Evolutionary conservation across 1,140 invertebrate genomes (phyloP).

Genomic region (Drosophila pruinosa): DNA sequence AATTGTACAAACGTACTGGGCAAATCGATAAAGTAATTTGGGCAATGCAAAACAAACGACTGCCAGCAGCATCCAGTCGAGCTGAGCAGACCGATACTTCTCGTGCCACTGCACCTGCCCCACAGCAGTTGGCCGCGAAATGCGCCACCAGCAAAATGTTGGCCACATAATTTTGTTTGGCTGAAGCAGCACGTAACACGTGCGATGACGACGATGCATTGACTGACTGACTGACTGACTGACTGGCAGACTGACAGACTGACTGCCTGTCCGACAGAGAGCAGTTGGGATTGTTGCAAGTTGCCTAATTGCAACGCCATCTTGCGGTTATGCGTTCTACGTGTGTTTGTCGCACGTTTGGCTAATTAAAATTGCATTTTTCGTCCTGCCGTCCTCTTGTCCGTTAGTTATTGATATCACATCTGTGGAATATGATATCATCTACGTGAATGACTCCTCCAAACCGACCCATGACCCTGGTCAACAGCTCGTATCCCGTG

Average conservation of each 20-base stretch:
- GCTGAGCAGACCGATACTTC: neutral
- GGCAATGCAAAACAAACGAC: conserved; percentile 63
- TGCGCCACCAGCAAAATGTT: conserved; percentile 49
- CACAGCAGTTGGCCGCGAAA: conserved; percentile 27
- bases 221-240: conserved; percentile 40
- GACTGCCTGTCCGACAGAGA: neutral
- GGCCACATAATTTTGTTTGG: conserved; percentile 80
- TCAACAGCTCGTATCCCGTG: neutral
- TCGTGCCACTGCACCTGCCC: neutral
- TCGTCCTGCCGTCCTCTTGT: conserved; percentile 8
- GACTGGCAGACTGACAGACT: conserved; percentile 34
- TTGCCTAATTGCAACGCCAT: conserved; percentile 75
- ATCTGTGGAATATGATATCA: conserved; percentile 31
- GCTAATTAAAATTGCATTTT: conserved; percentile 81
- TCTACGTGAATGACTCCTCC: neutral
- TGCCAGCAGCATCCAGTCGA: neutral
- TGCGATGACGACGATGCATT: conserved; percentile 26
- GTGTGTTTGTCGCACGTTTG: conserved; percentile 77
- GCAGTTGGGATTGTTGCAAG: neutral
- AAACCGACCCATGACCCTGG: neutral
- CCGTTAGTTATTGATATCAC: conserved; percentile 66
- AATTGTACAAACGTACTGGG: conserved; percentile 73
- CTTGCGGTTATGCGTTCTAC: conserved; percentile 75
- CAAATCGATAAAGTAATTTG: conserved; percentile 82
- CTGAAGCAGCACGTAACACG: conserved; percentile 53